Conservation (phyloP, 2,888 invertebrate genomes). For the Drosophila robusta region DNA sequence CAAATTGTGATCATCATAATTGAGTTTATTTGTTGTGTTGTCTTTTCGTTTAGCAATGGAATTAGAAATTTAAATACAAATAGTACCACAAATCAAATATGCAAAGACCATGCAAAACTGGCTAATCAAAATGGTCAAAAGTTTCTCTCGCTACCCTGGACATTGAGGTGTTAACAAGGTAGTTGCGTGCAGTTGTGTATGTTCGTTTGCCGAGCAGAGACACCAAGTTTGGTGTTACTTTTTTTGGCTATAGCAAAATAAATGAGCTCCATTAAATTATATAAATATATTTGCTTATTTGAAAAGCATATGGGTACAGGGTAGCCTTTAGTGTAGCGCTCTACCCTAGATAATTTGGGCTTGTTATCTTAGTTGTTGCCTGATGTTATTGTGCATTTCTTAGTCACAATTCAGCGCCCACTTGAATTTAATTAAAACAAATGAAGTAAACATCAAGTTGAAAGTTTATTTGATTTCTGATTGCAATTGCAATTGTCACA, state of each 20-base stretch:
- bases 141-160: slow-evolving; percentile 10
- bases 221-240: no score
- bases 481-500: slow-evolving; percentile 52
- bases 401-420: slow-evolving; percentile 6
- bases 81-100: slow-evolving; percentile 45
- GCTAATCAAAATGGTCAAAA: slow-evolving; percentile 35
- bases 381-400: slow-evolving; percentile 28
- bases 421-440: slow-evolving; percentile 63
- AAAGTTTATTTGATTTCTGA: slow-evolving; percentile 48
- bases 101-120: slow-evolving; percentile 51
- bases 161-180: background rate
- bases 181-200: background rate
- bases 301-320: background rate
- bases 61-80: slow-evolving; percentile 41
- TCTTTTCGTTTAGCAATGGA: slow-evolving; percentile 30
- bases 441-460: slow-evolving; percentile 59
- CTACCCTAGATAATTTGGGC: background rate
- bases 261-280: no score
- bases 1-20: slow-evolving; percentile 47
- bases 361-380: slow-evolving; percentile 1
- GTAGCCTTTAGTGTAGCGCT: background rate
- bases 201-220: no score
- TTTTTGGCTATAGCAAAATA: no score
- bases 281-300: no score
- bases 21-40: slow-evolving; percentile 44